Conservation (phyloP, 2,797 vertebrate species). For the Astyanax mexicanus region DNA sequence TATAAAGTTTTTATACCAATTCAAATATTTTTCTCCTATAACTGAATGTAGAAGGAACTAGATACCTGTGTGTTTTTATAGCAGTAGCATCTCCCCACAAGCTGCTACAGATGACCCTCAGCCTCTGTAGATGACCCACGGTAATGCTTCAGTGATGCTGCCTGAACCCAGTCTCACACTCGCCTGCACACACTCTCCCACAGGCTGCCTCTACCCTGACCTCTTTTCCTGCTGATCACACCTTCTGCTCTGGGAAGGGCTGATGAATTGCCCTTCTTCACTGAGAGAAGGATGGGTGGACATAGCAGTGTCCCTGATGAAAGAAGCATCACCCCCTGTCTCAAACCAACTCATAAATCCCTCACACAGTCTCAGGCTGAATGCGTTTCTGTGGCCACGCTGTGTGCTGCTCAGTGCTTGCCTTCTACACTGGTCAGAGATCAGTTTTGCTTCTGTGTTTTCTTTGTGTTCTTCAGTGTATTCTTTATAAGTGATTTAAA, state of each 20-base stretch:
- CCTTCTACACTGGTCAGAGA: background rate
- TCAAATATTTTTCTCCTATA: too few relatives aligned
- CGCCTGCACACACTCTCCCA: background rate
- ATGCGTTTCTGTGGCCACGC: background rate
- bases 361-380: background rate
- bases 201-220: background rate
- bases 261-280: background rate
- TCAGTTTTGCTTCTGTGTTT: background rate
- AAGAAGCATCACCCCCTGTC: background rate
- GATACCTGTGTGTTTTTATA: background rate
- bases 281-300: background rate
- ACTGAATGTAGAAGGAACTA: too few relatives aligned
- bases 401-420: background rate
- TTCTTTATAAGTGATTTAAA: too few relatives aligned
- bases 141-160: background rate
- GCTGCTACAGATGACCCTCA: background rate
- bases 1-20: too few relatives aligned
- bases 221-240: background rate
- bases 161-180: background rate
- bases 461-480: background rate
- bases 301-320: background rate
- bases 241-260: background rate
- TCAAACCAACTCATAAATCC: background rate
- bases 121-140: background rate
- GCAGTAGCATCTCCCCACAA: background rate